Percentiles rank a stretch among this genome's conserved stretches.
phyloP scores from a whole-genome alignment of 2,888 invertebrate genomes.

The Sturmia bella region DNA sequence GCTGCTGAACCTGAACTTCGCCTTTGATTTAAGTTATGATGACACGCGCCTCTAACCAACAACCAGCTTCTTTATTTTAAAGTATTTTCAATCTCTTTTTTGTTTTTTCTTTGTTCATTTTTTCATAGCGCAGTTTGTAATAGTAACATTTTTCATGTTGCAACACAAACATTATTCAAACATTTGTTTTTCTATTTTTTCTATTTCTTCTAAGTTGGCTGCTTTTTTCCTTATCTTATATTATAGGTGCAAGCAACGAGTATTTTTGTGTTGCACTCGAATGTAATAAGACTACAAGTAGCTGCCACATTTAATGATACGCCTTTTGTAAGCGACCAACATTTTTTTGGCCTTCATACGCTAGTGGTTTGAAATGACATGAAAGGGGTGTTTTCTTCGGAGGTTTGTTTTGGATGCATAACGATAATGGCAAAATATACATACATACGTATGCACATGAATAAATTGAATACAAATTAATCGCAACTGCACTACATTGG shows the following conservation, averaged over 20 bases:
- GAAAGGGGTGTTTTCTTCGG: no score
- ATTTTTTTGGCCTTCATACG: slow-evolving; percentile 61
- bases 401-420: no score
- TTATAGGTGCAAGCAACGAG: slow-evolving; percentile 31
- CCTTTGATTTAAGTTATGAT: slow-evolving; percentile 65
- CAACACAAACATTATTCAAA: slow-evolving; percentile 47
- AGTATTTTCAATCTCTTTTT: slow-evolving; percentile 4
- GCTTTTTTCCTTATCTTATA: slow-evolving; percentile 9
- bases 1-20: slow-evolving; percentile 80
- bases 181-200: slow-evolving; percentile 26
- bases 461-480: no score
- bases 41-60: slow-evolving; percentile 62
- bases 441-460: no score
- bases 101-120: not conserved
- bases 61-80: slow-evolving; percentile 45
- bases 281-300: slow-evolving; percentile 51
- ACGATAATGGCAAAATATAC: no score
- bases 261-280: slow-evolving; percentile 24
- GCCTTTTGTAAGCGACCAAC: slow-evolving; percentile 63
- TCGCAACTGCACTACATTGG: no score
- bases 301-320: slow-evolving; percentile 62
- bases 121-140: slow-evolving; percentile 43
- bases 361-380: slow-evolving; percentile 26
- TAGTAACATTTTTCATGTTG: slow-evolving; percentile 66
- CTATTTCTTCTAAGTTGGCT: slow-evolving; percentile 5